A percentile compares a stretch with the other conserved stretches of the same genome.
Conservation (phyloP, 2,797 vertebrate species). For the Clarias fuscus region DNA sequence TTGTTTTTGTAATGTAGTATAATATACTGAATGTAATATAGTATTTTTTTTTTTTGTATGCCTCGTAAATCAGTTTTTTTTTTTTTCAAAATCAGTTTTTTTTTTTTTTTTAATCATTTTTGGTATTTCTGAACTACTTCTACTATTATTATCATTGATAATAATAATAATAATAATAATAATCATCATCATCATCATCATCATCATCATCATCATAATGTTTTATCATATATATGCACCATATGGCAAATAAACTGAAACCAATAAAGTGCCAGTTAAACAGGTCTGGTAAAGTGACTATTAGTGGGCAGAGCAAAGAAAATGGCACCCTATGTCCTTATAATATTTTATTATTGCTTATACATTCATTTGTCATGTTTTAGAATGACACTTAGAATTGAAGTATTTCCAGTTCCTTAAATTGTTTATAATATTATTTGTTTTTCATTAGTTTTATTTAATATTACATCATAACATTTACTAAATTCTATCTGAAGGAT, state of each 20-base stretch:
- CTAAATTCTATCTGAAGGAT: too few species aligned
- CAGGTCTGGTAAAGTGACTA: not conserved
- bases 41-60: not conserved
- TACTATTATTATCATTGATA: not conserved
- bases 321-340: not conserved
- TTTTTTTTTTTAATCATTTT: not conserved
- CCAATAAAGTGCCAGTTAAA: not conserved
- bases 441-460: not conserved
- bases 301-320: not conserved
- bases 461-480: not conserved
- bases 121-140: not conserved
- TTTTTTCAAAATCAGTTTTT: not conserved
- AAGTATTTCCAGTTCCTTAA: not conserved
- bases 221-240: not conserved
- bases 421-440: not conserved
- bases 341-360: not conserved
- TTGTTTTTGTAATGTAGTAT: not conserved
- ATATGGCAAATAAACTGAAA: not conserved
- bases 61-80: not conserved
- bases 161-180: not conserved
- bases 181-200: not conserved
- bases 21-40: not conserved
- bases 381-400: too few species aligned
- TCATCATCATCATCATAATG: not conserved
- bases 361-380: not conserved